Conservation (phyloP, 2,888 invertebrate genomes). For the Scrobipalpa costella region DNA sequence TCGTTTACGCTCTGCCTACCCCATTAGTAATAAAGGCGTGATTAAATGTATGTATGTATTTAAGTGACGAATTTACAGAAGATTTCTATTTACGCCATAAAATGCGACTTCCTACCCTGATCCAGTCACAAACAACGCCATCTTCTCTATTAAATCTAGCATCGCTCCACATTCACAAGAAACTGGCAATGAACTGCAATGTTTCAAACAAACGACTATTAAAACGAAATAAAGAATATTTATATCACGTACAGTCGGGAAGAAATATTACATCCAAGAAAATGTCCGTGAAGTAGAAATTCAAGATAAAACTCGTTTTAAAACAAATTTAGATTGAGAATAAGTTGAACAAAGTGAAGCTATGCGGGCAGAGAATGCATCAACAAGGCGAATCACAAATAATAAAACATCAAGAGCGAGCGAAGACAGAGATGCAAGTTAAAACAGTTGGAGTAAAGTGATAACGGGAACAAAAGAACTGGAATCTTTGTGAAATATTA, state of each 20-base stretch:
- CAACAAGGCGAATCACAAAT: constrained; percentile 20
- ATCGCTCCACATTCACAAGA: background rate
- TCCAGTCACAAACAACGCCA: too few relatives aligned
- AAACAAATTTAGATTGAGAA: constrained; percentile 26
- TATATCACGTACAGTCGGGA: background rate
- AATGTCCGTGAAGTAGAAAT: background rate
- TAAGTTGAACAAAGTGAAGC: constrained; percentile 25
- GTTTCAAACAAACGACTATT: background rate
- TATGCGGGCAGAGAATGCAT: constrained; percentile 27
- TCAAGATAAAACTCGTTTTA: constrained; percentile 4
- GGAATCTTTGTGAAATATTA: too few relatives aligned
- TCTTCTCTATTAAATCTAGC: too few relatives aligned
- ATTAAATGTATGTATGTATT: too few relatives aligned
- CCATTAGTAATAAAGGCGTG: too few relatives aligned
- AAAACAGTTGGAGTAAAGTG: background rate
- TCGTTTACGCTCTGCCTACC: too few relatives aligned
- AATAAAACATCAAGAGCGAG: constrained; percentile 15
- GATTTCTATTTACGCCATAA: too few relatives aligned
- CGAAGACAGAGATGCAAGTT: background rate
- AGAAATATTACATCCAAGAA: background rate
- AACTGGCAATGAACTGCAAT: background rate
- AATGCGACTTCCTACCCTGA: too few relatives aligned
- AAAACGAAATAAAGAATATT: background rate
- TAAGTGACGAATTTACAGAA: too few relatives aligned
- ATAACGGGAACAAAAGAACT: background rate